Evolutionary conservation across 2,113 vertebrate genomes (phyloP), one percentile per base, ranked within the genome.

Genomic region (Psephotus haematonotus): DNA sequence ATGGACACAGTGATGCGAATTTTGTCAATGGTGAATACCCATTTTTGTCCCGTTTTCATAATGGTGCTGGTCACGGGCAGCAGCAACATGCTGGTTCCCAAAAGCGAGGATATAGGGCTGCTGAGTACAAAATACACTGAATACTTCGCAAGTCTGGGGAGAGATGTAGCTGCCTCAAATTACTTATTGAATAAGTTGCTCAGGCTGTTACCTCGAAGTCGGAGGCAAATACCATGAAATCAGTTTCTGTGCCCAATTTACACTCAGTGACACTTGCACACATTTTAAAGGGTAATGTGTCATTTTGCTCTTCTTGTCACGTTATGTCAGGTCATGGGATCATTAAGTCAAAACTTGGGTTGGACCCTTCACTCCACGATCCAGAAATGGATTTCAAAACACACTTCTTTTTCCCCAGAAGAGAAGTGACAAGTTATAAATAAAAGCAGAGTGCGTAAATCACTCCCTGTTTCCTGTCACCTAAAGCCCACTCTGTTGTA

Each of bases 241-340:
- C 95, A 91, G 60, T 93, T 94, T 92, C 69, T 88, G 87, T 75
- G 62, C 85, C 90, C 82, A 82, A 83, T 92, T 95, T 94, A 53
- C 57, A 90, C 41, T 22, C 52, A 46, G 44, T 92, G 84, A 78
- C 81, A 91, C 77, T 72, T 84, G 64, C 50, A 77, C 59, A 37
- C 35, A 27, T 82, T 95, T 92, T 83, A 91, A 70, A 81, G 69
- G 39, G 33, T 11, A 55, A 80, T 95, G 74, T 83, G 76, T 86
- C 72, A 79, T 86, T 88, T 93, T 63, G 46, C 59, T 88, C 60
- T 70, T 46, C 65, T 78, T 80, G 39, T 72, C 84, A 69, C 18
- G 4, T 88, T 88, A 47, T 74, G 90, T 79, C 79, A 90, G 85
- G 79, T 93, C 87, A 82, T 7, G 14, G 49, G 68, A 90, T 44